Evolutionary conservation across 2,797 vertebrate genomes (phyloP), one percentile per base, ranked within the genome.

Genomic region (Manis pentadactyla): DNA sequence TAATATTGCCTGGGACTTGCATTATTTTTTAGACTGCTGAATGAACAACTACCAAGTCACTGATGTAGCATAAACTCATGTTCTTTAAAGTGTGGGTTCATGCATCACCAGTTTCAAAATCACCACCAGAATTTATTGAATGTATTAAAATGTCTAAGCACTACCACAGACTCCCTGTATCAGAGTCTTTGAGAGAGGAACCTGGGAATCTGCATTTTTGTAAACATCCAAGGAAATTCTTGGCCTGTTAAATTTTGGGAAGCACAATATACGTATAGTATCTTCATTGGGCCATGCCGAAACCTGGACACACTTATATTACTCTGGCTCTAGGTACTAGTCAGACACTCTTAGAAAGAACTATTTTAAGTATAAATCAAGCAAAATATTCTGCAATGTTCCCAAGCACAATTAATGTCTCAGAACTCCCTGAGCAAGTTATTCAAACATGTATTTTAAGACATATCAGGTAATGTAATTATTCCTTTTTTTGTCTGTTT

Each of bases 361-460:
- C 15, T 31, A 74, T 17, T 18, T 39, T 31, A 83, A 85, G 61
- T 59, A 17, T 39, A 85, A 93, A 81, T 51, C 15, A 63, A 81
- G 42, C 19, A 85, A 87, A 93, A 79, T 63, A 87, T 46, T 69
- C 57, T 75, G 5, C 49, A 73, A 10, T 64, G 15, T 93, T 71
- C 61, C 53, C 37, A 75, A 17, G 63, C n/a, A 90, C 21, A 73
- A 42, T 77, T 61, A 90, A n/a, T 83, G 3, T 49, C 63, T 66
- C 57, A 73, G 74, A 92, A 81, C 31, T 83, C 42, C 74, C 19
- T 66, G 15, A 73, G 21, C 3, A 82, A 78, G 34, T 83, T 69
- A 68, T 57, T 78, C 34, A 82, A 86, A 83, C 82, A 66, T 66
- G 55, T 81, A n/a, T 34, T 64, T 86, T 63, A 69, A 81, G 94